A percentile compares a stretch with the other conserved stretches of the same genome.
These are phyloP conservation scores for Mamestra configurata DNA, from an alignment of 1,140 invertebrate genomes.

Conservation along the genomic window DNA sequence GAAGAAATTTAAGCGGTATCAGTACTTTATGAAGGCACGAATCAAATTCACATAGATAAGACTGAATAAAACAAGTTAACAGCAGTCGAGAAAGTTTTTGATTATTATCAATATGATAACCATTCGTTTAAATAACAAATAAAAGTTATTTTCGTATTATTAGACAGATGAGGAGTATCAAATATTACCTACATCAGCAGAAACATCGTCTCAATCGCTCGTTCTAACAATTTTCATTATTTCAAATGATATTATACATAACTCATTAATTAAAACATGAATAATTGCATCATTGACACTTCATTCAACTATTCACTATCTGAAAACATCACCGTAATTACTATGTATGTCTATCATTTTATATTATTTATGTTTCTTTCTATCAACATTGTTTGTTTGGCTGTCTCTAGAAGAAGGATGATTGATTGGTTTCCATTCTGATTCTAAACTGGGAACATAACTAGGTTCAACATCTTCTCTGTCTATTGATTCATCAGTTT, in stretches of 20 bases:
- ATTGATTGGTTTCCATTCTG: constrained; percentile 86
- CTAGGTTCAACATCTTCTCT: constrained; percentile 77
- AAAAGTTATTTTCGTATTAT: neutral
- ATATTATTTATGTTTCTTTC: constrained; percentile 70
- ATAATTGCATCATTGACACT: constrained; percentile 43
- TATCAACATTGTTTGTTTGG: constrained; percentile 62
- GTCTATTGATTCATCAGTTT: constrained; percentile 73
- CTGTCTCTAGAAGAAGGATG: constrained; percentile 67
- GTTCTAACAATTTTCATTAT: constrained; percentile 29
- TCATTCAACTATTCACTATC: constrained; percentile 32
- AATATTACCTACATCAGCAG: constrained; percentile 35
- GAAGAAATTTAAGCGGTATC: neutral
- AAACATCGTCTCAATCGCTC: constrained; percentile 40
- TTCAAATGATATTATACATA: constrained; percentile 34
- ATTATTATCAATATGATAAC: constrained; percentile 13
- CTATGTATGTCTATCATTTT: neutral
- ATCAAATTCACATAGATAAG: neutral
- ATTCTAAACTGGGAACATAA: constrained; percentile 69
- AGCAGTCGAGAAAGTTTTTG: neutral
- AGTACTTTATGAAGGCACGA: too few species aligned
- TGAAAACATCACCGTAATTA: constrained; percentile 36
- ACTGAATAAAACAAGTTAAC: neutral
- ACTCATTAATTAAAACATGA: constrained; percentile 31
- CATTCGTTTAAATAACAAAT: neutral
- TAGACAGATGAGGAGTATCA: neutral